phyloP scores from a whole-genome alignment of 2,113 vertebrate genomes.

The Cheilinus undulatus region DNA sequence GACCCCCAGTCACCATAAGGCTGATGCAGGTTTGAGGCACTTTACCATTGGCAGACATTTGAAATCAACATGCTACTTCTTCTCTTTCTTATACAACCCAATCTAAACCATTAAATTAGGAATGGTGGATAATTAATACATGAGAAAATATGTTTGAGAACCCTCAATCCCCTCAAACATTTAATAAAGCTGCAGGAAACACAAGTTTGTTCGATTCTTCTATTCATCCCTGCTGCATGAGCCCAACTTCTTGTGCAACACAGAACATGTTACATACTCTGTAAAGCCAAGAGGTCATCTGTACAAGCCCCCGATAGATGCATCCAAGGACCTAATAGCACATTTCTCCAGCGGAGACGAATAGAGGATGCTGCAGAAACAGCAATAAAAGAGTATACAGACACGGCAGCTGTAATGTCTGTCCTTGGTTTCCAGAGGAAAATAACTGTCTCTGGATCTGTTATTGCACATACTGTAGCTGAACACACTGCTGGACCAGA shows the following conservation, averaged over 20 bases:
- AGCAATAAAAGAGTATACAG: neutral
- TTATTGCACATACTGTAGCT: neutral
- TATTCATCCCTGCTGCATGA: neutral
- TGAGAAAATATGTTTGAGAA: too few relatives aligned
- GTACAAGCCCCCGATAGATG: neutral
- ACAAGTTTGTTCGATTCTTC: too few relatives aligned
- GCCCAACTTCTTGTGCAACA: neutral
- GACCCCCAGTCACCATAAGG: too few relatives aligned
- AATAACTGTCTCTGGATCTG: neutral
- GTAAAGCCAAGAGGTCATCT: neutral
- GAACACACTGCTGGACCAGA: neutral
- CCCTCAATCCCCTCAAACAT: neutral
- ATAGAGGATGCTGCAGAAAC: neutral
- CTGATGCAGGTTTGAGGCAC: too few relatives aligned
- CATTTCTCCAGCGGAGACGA: neutral
- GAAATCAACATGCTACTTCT: too few relatives aligned
- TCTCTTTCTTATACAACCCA: too few relatives aligned
- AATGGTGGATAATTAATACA: too few relatives aligned
- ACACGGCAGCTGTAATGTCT: neutral
- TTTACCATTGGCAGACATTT: too few relatives aligned
- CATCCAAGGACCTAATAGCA: neutral
- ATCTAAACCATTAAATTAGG: too few relatives aligned
- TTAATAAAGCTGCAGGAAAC: too few relatives aligned
- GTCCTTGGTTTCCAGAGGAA: neutral
- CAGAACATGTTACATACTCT: neutral